Conservation (phyloP, 2,797 vertebrate species). For the Coccyzus lansbergi region DNA sequence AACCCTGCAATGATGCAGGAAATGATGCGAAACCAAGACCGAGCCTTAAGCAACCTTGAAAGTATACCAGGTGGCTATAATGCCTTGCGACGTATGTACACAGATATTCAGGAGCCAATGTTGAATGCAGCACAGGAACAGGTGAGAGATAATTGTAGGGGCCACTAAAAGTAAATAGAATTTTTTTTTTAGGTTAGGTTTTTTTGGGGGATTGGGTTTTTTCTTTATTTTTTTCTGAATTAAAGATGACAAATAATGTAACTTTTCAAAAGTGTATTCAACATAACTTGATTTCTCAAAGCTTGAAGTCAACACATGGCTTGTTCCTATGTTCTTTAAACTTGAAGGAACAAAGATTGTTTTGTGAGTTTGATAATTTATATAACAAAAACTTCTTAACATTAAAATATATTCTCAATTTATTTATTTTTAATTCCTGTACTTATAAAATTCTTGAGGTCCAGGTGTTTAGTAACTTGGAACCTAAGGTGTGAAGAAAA, state of each 20-base stretch:
- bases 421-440: neutral
- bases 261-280: neutral
- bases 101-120: conserved; percentile 82
- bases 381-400: no score
- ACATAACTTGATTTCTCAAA: neutral
- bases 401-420: neutral
- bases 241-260: neutral
- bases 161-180: neutral
- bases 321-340: neutral
- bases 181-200: neutral
- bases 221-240: neutral
- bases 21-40: conserved; percentile 83
- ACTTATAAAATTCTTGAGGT: neutral
- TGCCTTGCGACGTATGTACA: conserved; percentile 80
- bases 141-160: conserved; percentile 42
- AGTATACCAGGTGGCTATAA: conserved; percentile 84
- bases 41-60: conserved; percentile 82
- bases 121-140: conserved; percentile 81
- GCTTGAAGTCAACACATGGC: neutral
- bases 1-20: conserved; percentile 84
- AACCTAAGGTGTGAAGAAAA: neutral
- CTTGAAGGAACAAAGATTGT: neutral
- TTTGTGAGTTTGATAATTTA: neutral
- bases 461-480: neutral
- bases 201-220: neutral